phyloP scores from a whole-genome alignment of 2,113 vertebrate species.

The Oncorhynchus keta region DNA sequence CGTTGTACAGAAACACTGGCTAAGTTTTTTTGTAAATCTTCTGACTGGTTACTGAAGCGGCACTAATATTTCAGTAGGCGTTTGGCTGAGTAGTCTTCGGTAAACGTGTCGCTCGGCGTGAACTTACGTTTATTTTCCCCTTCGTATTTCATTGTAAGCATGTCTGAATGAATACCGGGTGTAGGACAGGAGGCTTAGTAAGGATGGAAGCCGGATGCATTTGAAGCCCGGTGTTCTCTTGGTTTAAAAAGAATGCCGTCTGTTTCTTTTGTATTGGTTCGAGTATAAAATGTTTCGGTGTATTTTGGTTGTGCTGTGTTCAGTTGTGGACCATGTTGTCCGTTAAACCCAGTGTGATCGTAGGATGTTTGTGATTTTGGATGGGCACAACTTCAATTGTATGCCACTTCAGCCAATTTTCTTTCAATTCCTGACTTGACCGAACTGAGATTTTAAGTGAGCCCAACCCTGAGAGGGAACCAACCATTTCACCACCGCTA shows the following conservation, averaged over 20 bases:
- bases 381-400: too few relatives aligned
- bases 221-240: conserved; percentile 14
- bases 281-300: not conserved
- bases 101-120: conserved; percentile 37
- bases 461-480: not conserved
- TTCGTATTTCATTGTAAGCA: conserved; percentile 28
- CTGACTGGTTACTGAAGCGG: conserved; percentile 23
- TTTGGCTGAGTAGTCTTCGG: conserved; percentile 20
- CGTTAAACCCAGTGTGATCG: not conserved
- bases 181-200: not conserved
- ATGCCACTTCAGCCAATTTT: too few relatives aligned
- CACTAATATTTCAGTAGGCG: conserved; percentile 49
- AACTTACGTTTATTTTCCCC: conserved; percentile 13
- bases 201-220: conserved; percentile 20
- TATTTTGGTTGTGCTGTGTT: conserved; percentile 9
- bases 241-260: conserved; percentile 36
- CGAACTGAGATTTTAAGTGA: not conserved
- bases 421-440: not conserved
- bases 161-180: conserved; percentile 29
- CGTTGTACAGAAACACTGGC: conserved; percentile 9
- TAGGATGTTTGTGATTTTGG: not conserved
- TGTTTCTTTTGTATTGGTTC: conserved; percentile 3
- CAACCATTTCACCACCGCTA: not conserved
- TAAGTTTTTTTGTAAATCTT: not conserved
- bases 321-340: not conserved